Percentiles rank a stretch among this genome's conserved stretches.
Evolutionary conservation across 2,888 invertebrate species (phyloP).

Genomic region (Branchellion lobata): DNA sequence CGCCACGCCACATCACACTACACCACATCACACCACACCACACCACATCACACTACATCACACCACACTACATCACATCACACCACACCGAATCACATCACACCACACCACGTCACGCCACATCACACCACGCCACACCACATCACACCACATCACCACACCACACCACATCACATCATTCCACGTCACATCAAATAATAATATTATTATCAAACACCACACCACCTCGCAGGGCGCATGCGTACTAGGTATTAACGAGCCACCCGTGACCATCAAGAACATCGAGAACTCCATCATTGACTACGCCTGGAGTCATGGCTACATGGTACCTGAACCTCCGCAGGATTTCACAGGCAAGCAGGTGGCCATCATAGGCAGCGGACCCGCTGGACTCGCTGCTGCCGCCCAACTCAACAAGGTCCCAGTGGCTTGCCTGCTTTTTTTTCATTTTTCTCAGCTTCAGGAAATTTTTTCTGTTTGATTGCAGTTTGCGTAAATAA

Average conservation of each 20-base stretch:
- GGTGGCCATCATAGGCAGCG: conserved; percentile 88
- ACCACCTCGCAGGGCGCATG: conserved; percentile 74
- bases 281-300: conserved; percentile 99
- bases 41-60: too few relatives aligned
- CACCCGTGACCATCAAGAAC: conserved; percentile 96
- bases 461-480: too few relatives aligned
- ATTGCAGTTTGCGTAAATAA: too few relatives aligned
- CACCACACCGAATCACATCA: too few relatives aligned
- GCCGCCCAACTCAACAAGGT: conserved; percentile 91
- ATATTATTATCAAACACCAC: too few relatives aligned
- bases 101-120: too few relatives aligned
- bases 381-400: conserved; percentile 85
- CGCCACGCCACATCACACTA: too few relatives aligned
- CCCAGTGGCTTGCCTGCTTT: neutral
- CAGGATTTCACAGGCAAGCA: conserved; percentile 74
- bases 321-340: conserved; percentile 83
- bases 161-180: neutral
- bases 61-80: too few relatives aligned
- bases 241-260: conserved; percentile 90
- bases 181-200: too few relatives aligned
- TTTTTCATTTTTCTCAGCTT: too few relatives aligned
- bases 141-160: neutral
- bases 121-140: neutral
- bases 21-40: too few relatives aligned
- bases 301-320: conserved; percentile 92